Percentiles rank a stretch among this genome's conserved stretches.
These are phyloP conservation scores for Phaonia tiefii DNA, from an alignment of 2,888 invertebrate species.

Conservation along the genomic window DNA sequence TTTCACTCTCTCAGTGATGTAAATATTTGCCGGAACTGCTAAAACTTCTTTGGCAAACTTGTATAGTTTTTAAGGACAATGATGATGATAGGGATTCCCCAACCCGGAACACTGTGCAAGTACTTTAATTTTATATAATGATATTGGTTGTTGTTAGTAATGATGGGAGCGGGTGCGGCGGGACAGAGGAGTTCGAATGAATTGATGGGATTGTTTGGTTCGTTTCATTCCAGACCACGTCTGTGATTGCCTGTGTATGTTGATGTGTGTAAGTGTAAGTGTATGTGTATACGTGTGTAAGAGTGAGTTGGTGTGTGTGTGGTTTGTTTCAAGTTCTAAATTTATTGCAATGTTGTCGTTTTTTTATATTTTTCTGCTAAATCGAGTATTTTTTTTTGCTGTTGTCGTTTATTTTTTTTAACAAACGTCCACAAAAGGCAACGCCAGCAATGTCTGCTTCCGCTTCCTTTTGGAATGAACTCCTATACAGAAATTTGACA, in stretches of 20 bases:
- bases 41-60: too few species aligned
- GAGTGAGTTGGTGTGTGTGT: conserved; percentile 16
- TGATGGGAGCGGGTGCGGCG: background rate
- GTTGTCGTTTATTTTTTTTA: conserved; percentile 17
- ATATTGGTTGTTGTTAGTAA: conserved; percentile 43
- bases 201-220: conserved; percentile 27
- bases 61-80: too few species aligned
- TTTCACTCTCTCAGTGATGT: too few species aligned
- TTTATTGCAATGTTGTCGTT: conserved; percentile 76
- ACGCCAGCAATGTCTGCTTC: conserved; percentile 71
- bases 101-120: conserved; percentile 5
- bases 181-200: background rate
- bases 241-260: background rate
- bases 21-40: too few species aligned
- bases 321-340: conserved; percentile 74
- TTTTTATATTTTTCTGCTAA: conserved; percentile 73
- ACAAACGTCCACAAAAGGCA: conserved; percentile 57
- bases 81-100: too few species aligned
- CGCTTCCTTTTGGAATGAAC: conserved; percentile 72
- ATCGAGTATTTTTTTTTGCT: conserved; percentile 61
- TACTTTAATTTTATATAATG: conserved; percentile 37
- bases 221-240: conserved; percentile 18
- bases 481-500: conserved; percentile 17
- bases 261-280: background rate
- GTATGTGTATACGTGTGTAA: conserved; percentile 3